Base-by-base conservation (phyloP, 2,797 vertebrate genomes). In the Eleutherodactylus coqui region DNA sequence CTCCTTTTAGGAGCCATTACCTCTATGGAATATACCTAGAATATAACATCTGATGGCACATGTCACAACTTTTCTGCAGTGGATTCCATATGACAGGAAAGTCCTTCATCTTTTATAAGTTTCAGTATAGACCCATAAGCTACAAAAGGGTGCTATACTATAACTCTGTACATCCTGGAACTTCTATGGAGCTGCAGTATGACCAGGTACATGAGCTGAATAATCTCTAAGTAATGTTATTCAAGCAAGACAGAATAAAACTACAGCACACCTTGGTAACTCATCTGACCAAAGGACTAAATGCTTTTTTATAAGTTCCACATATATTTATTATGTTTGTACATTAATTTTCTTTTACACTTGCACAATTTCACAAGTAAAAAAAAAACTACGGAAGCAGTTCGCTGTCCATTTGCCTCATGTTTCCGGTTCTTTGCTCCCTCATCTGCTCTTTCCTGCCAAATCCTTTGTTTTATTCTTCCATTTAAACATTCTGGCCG, bases 401-500 rank as follows among this genome's bases (percentile, higher is more conserved):
- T 7, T 41, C 19, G 9, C 27, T 53, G 79, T 34, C 17, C 82
- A 67, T 76, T 58, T 55, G 72, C n/a, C 49, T 81, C 21, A 34
- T 21, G 14, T 47, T 78, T 87, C 80, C 38, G 34, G n/a, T 49
- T 47, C 47, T 83, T 79, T 49, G 36, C 24, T 41, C 32, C 17
- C 24, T 47, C 21, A 7, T 41, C 47, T 41, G 36, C 36, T 49
- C 60, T 58, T 62, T 79, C 81, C 75, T 75, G 81, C 53, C 75
- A 87, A 83, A 49, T 58, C 75, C n/a, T 72, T 82, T 83, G 73
- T 45, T 86, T 83, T 83, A 77, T 70, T 83, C 60, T 78, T 49
- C 45, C 49, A 21, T 86, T 86, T 64, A 76, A 77, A 83, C 73
- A 36, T 62, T 70, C 62, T 79, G 64, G 75, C 51, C 75, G n/a